phyloP scores from a whole-genome alignment of 2,797 vertebrate species.

The Cossypha dichroa region DNA sequence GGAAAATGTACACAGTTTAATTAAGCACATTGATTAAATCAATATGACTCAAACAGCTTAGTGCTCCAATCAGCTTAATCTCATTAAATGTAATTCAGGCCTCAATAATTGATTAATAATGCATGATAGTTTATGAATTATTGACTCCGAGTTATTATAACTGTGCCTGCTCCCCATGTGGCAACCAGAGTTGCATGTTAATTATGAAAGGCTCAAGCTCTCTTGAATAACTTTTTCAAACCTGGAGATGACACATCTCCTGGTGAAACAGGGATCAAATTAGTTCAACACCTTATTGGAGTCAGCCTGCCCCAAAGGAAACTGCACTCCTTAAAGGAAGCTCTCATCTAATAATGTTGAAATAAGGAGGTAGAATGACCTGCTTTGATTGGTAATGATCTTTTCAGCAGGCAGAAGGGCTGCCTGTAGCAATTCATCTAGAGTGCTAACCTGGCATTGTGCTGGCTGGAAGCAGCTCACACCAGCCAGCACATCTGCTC shows the following conservation, averaged over 20 bases:
- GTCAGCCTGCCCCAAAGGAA: background rate
- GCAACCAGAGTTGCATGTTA: conserved; percentile 72
- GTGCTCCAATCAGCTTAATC: conserved; percentile 80
- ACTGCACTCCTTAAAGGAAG: background rate
- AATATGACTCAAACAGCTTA: conserved; percentile 78
- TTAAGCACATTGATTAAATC: conserved; percentile 83
- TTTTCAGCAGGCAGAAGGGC: conserved; percentile 1
- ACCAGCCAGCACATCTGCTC: background rate
- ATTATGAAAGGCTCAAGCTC: conserved; percentile 60
- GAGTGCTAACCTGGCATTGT: background rate
- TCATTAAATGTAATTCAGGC: conserved; percentile 82
- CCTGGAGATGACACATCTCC: conserved; percentile 56
- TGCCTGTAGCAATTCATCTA: conserved; percentile 21
- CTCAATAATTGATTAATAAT: conserved; percentile 86
- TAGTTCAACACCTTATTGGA: conserved; percentile 51
- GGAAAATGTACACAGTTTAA: conserved; percentile 80
- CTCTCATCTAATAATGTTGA: background rate
- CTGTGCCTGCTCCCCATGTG: conserved; percentile 60
- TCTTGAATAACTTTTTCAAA: conserved; percentile 64
- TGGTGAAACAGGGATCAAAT: conserved; percentile 59
- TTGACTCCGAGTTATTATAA: conserved; percentile 81
- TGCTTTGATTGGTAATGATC: conserved; percentile 29
- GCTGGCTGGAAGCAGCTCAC: background rate
- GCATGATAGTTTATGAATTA: conserved; percentile 83
- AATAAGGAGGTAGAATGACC: background rate